Conservation (phyloP, 2,888 invertebrate genomes). For the Coenonympha glycerion region DNA sequence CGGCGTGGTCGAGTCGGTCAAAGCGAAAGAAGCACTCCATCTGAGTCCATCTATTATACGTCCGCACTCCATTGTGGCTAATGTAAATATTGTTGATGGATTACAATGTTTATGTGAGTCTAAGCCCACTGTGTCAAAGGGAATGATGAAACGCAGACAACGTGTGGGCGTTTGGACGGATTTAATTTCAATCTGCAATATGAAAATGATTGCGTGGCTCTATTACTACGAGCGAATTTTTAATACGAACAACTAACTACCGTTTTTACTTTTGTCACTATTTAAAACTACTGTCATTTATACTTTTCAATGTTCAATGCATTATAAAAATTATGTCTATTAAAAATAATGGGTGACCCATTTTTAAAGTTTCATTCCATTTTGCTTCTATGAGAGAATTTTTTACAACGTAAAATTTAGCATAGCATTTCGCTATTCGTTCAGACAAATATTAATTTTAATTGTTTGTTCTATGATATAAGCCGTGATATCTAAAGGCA, state of each 20-base stretch:
- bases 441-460: too few relatives aligned
- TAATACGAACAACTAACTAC: not conserved
- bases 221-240: conserved; percentile 4
- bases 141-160: conserved; percentile 38
- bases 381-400: too few relatives aligned
- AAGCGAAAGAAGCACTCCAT: conserved; percentile 49
- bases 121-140: conserved; percentile 28
- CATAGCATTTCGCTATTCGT: too few relatives aligned
- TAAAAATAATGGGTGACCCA: too few relatives aligned
- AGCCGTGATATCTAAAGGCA: too few relatives aligned
- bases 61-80: conserved; percentile 54
- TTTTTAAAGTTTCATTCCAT: too few relatives aligned
- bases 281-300: too few relatives aligned
- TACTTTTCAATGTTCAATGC: too few relatives aligned
- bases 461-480: too few relatives aligned
- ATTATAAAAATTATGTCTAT: too few relatives aligned
- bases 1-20: conserved; percentile 38
- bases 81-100: conserved; percentile 30
- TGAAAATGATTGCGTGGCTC: conserved; percentile 30
- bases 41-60: conserved; percentile 46
- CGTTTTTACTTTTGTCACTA: too few relatives aligned
- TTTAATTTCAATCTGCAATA: conserved; percentile 55
- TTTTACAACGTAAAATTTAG: too few relatives aligned
- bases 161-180: conserved; percentile 55
- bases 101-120: conserved; percentile 36